Evolutionary conservation across 2,113 vertebrate species (phyloP).

Genomic region (Corythaixoides concolor): DNA sequence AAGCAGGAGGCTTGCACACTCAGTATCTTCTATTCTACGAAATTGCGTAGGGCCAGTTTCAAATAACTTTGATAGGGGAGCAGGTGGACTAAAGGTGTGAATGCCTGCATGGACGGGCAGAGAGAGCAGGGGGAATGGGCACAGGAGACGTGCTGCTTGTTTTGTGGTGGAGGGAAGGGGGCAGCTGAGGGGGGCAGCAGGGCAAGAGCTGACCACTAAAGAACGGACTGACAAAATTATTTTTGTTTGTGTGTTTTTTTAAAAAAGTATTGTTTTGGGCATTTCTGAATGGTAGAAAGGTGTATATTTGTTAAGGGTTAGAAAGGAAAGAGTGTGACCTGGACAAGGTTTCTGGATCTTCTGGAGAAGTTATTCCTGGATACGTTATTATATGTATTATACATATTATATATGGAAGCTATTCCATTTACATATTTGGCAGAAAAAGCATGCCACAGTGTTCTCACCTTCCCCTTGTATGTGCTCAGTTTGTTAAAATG

Average conservation of each 20-base stretch:
- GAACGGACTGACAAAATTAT: not conserved
- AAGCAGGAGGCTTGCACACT: not conserved
- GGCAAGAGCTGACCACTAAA: not conserved
- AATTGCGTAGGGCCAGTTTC: not conserved
- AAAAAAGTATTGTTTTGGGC: not conserved
- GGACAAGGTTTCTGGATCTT: not conserved
- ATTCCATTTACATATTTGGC: not conserved
- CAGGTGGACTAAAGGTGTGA: not conserved
- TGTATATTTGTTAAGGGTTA: not conserved
- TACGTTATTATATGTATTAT: too few relatives aligned
- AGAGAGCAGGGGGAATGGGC: not conserved
- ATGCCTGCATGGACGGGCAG: not conserved
- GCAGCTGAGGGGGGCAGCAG: rapidly evolving
- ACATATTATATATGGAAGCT: too few relatives aligned
- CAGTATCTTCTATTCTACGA: rapidly evolving
- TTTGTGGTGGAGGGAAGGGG: not conserved
- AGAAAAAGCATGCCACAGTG: not conserved
- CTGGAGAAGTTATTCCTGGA: not conserved
- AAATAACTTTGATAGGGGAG: not conserved
- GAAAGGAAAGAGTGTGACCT: not conserved
- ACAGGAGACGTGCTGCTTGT: not conserved
- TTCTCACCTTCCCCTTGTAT: not conserved
- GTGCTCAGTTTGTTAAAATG: not conserved
- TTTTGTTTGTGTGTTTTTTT: not conserved
- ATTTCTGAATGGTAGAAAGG: not conserved